A percentile compares a stretch with the other conserved stretches of the same genome.
Conservation (phyloP, 2,888 invertebrate genomes). For the Thymelicus sylvestris region DNA sequence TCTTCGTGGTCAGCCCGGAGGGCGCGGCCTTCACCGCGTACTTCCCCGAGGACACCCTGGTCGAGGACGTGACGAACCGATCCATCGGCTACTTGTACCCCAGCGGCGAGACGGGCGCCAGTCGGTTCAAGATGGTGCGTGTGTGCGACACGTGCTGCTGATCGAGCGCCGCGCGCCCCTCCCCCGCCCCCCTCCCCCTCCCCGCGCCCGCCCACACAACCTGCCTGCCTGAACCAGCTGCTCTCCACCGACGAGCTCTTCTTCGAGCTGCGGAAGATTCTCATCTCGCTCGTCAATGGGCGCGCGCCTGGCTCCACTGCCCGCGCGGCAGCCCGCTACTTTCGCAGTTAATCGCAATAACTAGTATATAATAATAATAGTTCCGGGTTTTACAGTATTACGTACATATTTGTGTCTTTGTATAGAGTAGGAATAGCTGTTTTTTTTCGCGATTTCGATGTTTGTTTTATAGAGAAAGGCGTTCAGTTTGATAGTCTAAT, state of each 20-base stretch:
- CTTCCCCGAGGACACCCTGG: conserved; percentile 68
- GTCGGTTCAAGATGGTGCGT: conserved; percentile 70
- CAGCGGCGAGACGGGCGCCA: conserved; percentile 64
- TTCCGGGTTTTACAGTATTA: too few relatives aligned
- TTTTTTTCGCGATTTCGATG: too few relatives aligned
- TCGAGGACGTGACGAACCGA: conserved; percentile 73
- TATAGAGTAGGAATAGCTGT: too few relatives aligned
- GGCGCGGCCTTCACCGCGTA: conserved; percentile 66
- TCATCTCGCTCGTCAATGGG: conserved; percentile 78
- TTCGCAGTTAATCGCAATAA: conserved; percentile 52
- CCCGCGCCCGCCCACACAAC: conserved; percentile 67
- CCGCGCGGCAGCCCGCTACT: conserved; percentile 76
- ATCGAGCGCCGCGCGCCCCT: conserved; percentile 73
- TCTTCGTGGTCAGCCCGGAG: conserved; percentile 71
- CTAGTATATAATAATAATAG: too few relatives aligned
- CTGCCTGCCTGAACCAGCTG: conserved; percentile 71
- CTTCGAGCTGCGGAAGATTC: conserved; percentile 69
- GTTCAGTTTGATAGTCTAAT: too few relatives aligned
- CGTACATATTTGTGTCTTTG: too few relatives aligned
- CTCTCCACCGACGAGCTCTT: conserved; percentile 76
- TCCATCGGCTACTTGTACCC: conserved; percentile 74
- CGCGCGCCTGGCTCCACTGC: conserved; percentile 73
- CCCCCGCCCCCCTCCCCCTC: conserved; percentile 64
- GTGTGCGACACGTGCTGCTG: conserved; percentile 67
- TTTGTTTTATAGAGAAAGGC: too few relatives aligned